Evolutionary conservation across 1,140 invertebrate species (phyloP).

Genomic region (Tachypleus tridentatus): DNA sequence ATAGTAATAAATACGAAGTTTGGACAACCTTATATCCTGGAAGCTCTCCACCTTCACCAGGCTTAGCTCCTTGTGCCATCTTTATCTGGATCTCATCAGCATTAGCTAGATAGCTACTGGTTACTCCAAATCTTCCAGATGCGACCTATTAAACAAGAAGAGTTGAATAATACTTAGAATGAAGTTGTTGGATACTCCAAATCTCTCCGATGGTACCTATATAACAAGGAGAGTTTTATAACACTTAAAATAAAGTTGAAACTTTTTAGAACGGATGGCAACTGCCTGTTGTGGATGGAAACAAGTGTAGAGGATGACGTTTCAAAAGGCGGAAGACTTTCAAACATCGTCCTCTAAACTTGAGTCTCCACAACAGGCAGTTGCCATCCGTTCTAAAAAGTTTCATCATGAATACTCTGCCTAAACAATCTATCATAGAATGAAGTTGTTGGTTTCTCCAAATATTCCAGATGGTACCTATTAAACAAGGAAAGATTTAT

Average conservation of each 20-base stretch:
- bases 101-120: constrained; percentile 89
- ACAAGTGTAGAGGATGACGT: too few species aligned
- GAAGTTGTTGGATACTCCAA: neutral
- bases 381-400: too few species aligned
- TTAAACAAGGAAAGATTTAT: neutral
- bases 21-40: constrained; percentile 59
- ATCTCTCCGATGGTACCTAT: neutral
- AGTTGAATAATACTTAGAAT: neutral
- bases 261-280: neutral
- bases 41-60: constrained; percentile 87
- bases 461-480: neutral
- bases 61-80: constrained; percentile 97
- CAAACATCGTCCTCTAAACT: too few species aligned
- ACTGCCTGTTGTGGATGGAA: too few species aligned
- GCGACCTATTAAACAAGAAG: constrained; percentile 59
- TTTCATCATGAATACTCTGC: too few species aligned
- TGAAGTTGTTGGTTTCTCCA: neutral
- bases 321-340: too few species aligned
- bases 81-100: constrained; percentile 95
- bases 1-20: too few species aligned
- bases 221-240: neutral
- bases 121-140: constrained; percentile 95
- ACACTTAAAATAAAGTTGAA: constrained; percentile 1
- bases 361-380: too few species aligned
- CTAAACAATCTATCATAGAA: neutral